A percentile compares a stretch with the other conserved stretches of the same genome.
phyloP scores from a whole-genome alignment of 2,888 invertebrate species.

The Ornithoptera alexandrae region DNA sequence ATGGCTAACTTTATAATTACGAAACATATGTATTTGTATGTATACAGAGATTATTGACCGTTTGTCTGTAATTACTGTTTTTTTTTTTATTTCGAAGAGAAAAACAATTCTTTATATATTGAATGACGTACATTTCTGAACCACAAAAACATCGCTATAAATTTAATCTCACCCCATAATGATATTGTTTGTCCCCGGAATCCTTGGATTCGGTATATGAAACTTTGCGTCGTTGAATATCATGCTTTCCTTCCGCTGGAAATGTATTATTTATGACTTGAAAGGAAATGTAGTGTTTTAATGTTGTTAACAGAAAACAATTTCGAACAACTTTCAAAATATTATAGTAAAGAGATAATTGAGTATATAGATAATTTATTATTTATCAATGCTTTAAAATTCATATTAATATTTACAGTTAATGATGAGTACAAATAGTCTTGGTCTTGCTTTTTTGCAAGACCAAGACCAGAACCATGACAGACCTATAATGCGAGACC shows the following conservation, averaged over 20 bases:
- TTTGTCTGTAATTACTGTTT: too few species aligned
- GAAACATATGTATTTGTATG: too few species aligned
- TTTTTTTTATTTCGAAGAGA: background rate
- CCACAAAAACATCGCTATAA: constrained; percentile 51
- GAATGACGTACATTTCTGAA: constrained; percentile 26
- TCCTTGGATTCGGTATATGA: constrained; percentile 35
- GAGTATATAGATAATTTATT: background rate
- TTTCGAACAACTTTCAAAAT: background rate
- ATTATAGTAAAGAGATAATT: background rate
- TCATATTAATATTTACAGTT: too few species aligned
- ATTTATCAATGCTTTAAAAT: background rate
- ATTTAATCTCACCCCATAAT: constrained; percentile 43
- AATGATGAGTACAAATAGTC: too few species aligned
- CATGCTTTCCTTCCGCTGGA: constrained; percentile 7
- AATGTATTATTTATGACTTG: constrained; percentile 19
- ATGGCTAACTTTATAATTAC: too few species aligned
- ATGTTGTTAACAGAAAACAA: background rate
- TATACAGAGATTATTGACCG: too few species aligned
- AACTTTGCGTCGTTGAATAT: constrained; percentile 24
- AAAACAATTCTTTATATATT: constrained; percentile 8
- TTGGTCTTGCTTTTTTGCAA: too few species aligned
- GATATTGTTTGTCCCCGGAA: constrained; percentile 44
- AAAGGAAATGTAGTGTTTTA: background rate
- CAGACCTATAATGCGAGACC: too few species aligned
- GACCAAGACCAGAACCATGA: too few species aligned